phyloP scores from a whole-genome alignment of 2,797 vertebrate species.

The Geotria australis region DNA sequence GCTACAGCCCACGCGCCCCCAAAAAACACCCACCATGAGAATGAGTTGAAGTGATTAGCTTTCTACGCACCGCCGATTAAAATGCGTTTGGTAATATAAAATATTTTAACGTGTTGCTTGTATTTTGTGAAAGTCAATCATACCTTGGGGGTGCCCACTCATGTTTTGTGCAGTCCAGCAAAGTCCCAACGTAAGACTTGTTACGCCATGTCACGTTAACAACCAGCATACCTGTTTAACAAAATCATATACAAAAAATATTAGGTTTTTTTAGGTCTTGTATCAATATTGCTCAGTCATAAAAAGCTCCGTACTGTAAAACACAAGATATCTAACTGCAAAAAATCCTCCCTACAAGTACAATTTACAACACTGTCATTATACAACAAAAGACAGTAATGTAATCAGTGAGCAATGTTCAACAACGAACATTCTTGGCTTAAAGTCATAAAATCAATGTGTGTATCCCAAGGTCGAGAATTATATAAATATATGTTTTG shows the following conservation, averaged over 20 bases:
- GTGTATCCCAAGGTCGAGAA: too few relatives aligned
- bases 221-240: constrained; percentile 63
- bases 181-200: constrained; percentile 86
- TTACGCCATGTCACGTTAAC: constrained; percentile 98
- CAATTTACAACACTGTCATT: not conserved
- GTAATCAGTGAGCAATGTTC: too few relatives aligned
- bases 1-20: too few relatives aligned
- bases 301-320: not conserved
- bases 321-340: not conserved
- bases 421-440: too few relatives aligned
- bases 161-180: constrained; percentile 82
- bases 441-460: too few relatives aligned
- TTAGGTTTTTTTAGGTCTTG: not conserved
- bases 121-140: constrained; percentile 2
- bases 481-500: too few relatives aligned
- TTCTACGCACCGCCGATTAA: not conserved
- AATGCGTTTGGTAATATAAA: not conserved
- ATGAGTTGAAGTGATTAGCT: too few relatives aligned
- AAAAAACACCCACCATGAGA: too few relatives aligned
- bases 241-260: not conserved
- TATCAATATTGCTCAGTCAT: not conserved
- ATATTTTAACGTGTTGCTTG: too few relatives aligned
- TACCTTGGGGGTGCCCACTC: constrained; percentile 97
- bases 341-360: not conserved
- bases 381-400: not conserved